Evolutionary conservation across 2,888 invertebrate species (phyloP).

Genomic region (Macroteleia sp.): DNA sequence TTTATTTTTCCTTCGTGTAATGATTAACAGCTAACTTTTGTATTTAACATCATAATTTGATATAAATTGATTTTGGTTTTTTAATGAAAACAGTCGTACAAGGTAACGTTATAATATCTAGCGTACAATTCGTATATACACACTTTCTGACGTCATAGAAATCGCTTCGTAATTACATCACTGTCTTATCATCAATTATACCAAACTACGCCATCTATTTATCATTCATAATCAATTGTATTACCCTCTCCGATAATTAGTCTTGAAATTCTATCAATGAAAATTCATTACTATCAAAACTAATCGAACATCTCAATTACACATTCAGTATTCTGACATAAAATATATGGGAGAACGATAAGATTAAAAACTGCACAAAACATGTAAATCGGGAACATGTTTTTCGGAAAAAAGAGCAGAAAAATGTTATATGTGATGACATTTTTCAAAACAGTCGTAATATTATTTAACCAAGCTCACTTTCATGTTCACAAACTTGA

Average conservation of each 20-base stretch:
- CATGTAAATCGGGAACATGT: not conserved
- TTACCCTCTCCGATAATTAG: slow-evolving; percentile 31
- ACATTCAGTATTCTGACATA: not conserved
- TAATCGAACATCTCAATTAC: not conserved
- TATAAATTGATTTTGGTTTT: too few species aligned
- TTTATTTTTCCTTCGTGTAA: too few species aligned
- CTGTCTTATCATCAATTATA: slow-evolving; percentile 53
- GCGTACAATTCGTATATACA: not conserved
- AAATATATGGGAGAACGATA: not conserved
- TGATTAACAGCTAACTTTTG: too few species aligned
- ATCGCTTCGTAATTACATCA: slow-evolving; percentile 31
- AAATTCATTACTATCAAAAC: slow-evolving; percentile 20
- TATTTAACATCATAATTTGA: too few species aligned
- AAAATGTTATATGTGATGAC: slow-evolving; percentile 2
- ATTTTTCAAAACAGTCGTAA: slow-evolving; percentile 3
- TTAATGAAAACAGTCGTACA: too few species aligned
- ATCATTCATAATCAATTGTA: slow-evolving; percentile 51
- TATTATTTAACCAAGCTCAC: slow-evolving; percentile 17
- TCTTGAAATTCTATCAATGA: slow-evolving; percentile 34
- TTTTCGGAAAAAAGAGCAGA: not conserved
- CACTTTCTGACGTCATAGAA: slow-evolving; percentile 35
- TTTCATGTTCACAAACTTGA: slow-evolving; percentile 37
- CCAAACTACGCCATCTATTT: slow-evolving; percentile 41
- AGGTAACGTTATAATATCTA: not conserved
- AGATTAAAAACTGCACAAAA: not conserved